A percentile compares a stretch with the other conserved stretches of the same genome.
phyloP scores from a whole-genome alignment of 2,113 vertebrate species.

The Uropsilus gracilis region DNA sequence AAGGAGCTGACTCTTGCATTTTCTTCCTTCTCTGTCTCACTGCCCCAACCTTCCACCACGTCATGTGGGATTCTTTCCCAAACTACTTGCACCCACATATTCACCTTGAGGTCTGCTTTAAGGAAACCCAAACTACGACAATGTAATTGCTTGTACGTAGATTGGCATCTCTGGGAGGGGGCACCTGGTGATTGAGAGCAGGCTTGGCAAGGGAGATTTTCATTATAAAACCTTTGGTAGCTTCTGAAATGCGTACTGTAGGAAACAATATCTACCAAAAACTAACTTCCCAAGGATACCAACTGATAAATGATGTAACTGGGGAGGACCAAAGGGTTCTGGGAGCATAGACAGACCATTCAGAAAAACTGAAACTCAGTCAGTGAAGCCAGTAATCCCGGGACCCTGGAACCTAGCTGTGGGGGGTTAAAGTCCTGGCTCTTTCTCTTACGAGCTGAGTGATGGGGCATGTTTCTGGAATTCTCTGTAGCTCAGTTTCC shows the following conservation, averaged over 20 bases:
- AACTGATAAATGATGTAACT: too few species aligned
- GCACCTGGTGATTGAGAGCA: not conserved
- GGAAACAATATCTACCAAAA: too few species aligned
- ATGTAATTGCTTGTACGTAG: not conserved
- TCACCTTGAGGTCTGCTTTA: not conserved
- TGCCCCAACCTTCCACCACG: not conserved
- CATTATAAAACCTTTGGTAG: not conserved
- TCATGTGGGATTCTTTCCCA: not conserved
- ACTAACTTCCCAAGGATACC: too few species aligned
- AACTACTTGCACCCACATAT: not conserved
- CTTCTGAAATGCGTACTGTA: not conserved
- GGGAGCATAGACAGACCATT: not conserved
- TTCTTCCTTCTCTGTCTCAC: not conserved
- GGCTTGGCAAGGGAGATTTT: not conserved
- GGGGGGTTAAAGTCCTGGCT: not conserved
- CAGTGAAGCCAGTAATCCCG: not conserved
- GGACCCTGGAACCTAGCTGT: not conserved
- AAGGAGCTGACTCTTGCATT: too few species aligned
- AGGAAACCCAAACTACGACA: not conserved
- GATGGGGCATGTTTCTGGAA: not conserved
- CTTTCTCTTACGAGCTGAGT: not conserved
- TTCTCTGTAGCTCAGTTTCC: not conserved
- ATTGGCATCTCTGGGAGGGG: not conserved
- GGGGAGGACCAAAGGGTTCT: not conserved
- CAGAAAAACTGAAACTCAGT: not conserved